A percentile compares a stretch with the other conserved stretches of the same genome.
Evolutionary conservation across 2,113 vertebrate genomes (phyloP).

Genomic region (Ariopsis seemanni): DNA sequence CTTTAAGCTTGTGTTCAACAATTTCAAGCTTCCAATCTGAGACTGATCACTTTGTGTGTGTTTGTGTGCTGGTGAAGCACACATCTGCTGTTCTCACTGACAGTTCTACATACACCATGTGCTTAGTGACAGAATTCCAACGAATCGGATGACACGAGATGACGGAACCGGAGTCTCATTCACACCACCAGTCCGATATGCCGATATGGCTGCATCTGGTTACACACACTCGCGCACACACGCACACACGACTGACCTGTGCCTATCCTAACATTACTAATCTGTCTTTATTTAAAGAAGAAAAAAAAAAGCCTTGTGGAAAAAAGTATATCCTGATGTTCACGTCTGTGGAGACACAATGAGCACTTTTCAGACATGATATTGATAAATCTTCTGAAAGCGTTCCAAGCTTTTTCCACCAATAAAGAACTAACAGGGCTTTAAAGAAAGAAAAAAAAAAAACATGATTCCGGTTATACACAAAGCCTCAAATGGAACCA

Average conservation of each 20-base stretch:
- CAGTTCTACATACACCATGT: conserved; percentile 43
- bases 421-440: background rate
- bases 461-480: background rate
- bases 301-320: background rate
- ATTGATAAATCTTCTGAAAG: background rate
- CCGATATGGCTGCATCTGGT: conserved; percentile 25
- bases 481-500: background rate
- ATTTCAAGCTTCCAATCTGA: background rate
- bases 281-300: background rate
- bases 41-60: background rate
- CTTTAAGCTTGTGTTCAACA: background rate
- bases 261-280: background rate
- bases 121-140: conserved; percentile 45
- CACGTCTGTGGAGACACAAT: background rate
- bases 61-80: conserved; percentile 10
- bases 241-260: conserved; percentile 3
- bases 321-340: background rate
- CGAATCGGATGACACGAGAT: conserved; percentile 41
- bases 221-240: conserved; percentile 28
- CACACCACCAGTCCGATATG: conserved; percentile 3
- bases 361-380: background rate
- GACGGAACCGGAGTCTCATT: conserved; percentile 38
- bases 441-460: background rate
- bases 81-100: conserved; percentile 48
- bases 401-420: background rate